Conservation (phyloP, 2,113 vertebrate genomes). For the Ellobius talpinus region DNA sequence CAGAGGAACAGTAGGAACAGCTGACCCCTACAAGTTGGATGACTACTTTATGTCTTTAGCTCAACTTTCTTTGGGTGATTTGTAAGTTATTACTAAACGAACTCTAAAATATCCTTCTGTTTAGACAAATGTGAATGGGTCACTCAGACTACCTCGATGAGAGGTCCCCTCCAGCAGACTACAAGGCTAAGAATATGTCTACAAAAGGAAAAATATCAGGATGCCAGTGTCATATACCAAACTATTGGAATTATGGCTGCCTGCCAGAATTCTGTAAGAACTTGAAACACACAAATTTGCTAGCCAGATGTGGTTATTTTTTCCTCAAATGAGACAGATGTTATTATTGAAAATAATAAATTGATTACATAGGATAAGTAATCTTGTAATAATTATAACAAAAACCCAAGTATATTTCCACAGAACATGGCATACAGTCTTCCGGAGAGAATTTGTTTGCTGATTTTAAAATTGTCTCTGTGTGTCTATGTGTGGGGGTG, state of each 20-base stretch:
- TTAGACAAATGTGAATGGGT: neutral
- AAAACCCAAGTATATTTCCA: neutral
- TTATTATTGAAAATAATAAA: neutral
- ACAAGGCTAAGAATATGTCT: neutral
- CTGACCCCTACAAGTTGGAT: neutral
- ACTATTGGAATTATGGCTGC: neutral
- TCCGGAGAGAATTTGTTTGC: neutral
- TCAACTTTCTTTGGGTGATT: constrained; percentile 10
- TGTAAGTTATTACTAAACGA: neutral
- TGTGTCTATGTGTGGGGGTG: neutral
- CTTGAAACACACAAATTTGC: constrained; percentile 4
- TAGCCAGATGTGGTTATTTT: neutral
- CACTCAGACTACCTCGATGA: neutral
- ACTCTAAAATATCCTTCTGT: neutral
- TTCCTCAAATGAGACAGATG: neutral
- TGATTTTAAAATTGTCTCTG: neutral
- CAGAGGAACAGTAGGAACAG: neutral
- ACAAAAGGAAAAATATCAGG: neutral
- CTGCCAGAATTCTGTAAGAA: neutral
- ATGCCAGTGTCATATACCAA: neutral
- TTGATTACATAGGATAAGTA: neutral
- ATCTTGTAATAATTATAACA: neutral
- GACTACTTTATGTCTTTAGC: neutral
- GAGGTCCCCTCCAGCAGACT: neutral
- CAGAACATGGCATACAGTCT: neutral